Evolutionary conservation across 2,113 vertebrate species (phyloP).

Genomic region (Pelodiscus sinensis): DNA sequence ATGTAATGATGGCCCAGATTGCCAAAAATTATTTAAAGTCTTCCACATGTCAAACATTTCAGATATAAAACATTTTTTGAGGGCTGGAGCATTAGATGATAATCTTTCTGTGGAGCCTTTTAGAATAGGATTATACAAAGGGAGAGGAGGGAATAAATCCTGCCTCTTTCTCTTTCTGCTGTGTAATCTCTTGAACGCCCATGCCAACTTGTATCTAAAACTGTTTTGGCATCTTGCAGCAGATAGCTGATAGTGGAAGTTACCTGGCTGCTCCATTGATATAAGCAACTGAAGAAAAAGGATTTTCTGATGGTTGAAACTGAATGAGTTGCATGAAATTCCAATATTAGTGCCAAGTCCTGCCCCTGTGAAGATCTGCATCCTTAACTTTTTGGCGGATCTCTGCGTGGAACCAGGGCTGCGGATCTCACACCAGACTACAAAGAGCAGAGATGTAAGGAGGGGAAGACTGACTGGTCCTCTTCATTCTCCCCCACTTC

Average conservation of each 20-base stretch:
- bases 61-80: conserved; percentile 47
- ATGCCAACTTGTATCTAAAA: conserved; percentile 6
- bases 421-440: neutral
- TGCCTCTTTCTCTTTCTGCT: conserved; percentile 1
- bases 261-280: neutral
- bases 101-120: conserved; percentile 37
- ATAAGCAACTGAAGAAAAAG: neutral
- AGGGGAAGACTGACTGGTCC: neutral
- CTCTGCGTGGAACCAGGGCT: neutral
- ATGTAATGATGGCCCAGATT: conserved; percentile 44
- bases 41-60: conserved; percentile 38
- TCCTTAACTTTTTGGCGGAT: neutral
- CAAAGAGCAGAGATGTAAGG: neutral
- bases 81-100: conserved; percentile 22
- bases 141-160: neutral
- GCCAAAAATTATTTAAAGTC: conserved; percentile 58
- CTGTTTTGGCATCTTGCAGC: conserved; percentile 1
- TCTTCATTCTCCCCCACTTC: neutral
- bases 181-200: neutral
- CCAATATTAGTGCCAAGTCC: neutral
- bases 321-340: neutral
- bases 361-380: neutral
- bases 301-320: neutral
- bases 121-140: conserved; percentile 25
- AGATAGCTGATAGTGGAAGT: neutral